phyloP scores from a whole-genome alignment of 2,113 vertebrate species.

The Oxyura jamaicensis region DNA sequence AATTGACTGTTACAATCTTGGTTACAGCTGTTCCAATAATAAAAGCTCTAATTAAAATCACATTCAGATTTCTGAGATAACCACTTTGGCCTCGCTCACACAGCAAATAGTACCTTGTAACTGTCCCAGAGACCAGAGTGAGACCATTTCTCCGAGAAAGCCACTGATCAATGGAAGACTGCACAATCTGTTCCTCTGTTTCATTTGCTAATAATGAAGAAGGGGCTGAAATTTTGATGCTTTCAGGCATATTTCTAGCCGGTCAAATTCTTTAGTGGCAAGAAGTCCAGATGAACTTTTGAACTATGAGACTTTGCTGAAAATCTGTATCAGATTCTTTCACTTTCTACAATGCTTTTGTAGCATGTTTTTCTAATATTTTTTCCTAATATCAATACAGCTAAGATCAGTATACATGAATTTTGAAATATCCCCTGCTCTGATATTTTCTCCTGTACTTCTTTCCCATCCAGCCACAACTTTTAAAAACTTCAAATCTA shows the following conservation, averaged over 20 bases:
- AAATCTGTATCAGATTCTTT: not conserved
- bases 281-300: not conserved
- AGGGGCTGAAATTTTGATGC: not conserved
- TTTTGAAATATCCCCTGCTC: not conserved
- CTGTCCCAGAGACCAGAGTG: not conserved
- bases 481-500: not conserved
- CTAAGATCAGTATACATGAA: not conserved
- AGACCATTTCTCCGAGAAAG: not conserved
- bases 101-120: not conserved
- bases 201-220: not conserved
- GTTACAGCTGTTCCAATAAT: conserved; percentile 58
- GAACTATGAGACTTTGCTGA: not conserved
- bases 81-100: not conserved
- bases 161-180: not conserved
- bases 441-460: not conserved
- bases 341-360: not conserved
- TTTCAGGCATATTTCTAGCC: not conserved
- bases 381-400: not conserved
- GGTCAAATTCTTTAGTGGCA: not conserved
- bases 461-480: not conserved
- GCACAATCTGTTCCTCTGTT: not conserved
- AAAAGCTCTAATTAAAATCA: conserved; percentile 67
- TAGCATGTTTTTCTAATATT: not conserved
- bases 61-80: conserved; percentile 42
- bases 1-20: conserved; percentile 62